Conservation (phyloP, 2,888 invertebrate species). For the Drosophila affinis region DNA sequence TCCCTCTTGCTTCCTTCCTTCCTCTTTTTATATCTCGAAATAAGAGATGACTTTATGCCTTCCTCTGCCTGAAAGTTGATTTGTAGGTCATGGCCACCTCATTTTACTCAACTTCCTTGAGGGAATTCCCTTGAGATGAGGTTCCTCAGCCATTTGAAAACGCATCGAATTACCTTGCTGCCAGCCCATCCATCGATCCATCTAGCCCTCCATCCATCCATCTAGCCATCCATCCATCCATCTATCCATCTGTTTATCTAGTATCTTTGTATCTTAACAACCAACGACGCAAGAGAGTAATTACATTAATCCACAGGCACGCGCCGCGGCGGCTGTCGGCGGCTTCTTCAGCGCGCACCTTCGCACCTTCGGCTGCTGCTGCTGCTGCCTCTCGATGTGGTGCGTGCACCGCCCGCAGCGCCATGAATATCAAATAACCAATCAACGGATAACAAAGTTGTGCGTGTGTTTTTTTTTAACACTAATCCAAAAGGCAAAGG, state of each 20-base stretch:
- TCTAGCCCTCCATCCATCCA: constrained; percentile 9
- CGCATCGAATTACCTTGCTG: constrained; percentile 31
- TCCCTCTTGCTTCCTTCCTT: neutral
- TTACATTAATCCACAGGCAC: constrained; percentile 68
- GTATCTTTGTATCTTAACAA: constrained; percentile 30
- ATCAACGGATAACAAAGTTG: constrained; percentile 59
- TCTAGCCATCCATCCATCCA: constrained; percentile 1
- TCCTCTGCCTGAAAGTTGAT: neutral
- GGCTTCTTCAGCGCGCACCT: constrained; percentile 19
- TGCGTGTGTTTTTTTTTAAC: constrained; percentile 26
- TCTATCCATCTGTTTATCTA: constrained; percentile 22
- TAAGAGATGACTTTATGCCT: neutral
- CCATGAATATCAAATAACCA: constrained; percentile 75
- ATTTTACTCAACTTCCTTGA: neutral
- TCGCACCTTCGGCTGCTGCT: constrained; percentile 25
- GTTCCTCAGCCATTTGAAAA: neutral
- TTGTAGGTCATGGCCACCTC: neutral
- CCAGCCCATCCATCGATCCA: constrained; percentile 16
- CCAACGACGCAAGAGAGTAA: constrained; percentile 64
- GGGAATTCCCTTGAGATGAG: neutral
- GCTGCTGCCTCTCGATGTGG: neutral
- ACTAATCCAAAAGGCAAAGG: constrained; percentile 64
- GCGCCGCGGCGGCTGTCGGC: constrained; percentile 37
- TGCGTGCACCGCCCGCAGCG: constrained; percentile 37
- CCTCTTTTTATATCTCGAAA: neutral